Base-by-base conservation (phyloP, 2,888 invertebrate genomes). In the Trachelus troglodyta region DNA sequence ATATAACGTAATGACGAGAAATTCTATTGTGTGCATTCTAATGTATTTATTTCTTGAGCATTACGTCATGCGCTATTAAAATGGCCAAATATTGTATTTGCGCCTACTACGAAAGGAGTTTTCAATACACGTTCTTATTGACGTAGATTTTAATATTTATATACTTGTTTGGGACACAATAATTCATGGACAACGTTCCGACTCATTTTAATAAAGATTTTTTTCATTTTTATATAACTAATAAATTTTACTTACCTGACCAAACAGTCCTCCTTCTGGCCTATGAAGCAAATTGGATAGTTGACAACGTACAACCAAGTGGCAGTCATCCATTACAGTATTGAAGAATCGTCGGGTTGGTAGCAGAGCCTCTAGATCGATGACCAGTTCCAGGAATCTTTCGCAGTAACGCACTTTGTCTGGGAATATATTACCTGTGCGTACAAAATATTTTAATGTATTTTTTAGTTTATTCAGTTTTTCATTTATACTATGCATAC, bases 331-430 rank as follows among this genome's bases (percentile, higher is more conserved):
- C 92, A 99, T 94, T 1, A 99, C 95, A 0, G 97, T 97, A 92
- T 99, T 99, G 92, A 99, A 98, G 92, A 99, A 99, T 75, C 99
- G 94, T 69, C 99, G 94, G 0, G 99, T 99, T 0, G 98, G 98
- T 87, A 99, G 92, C 82, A 99, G 93, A 0, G 99, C 98, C 89
- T 99, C 99, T 85, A 99, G 93, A 91, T 99, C 99, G 78, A 99
- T 98, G 92, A 99, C 94, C 82, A 99, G 93, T 92, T 99, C 99
- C 81, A 99, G 91, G 92, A 99, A 99, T 73, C 99, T 94, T 92
- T 99, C 99, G 92, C 98, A 98, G 91, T 98, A 99, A 85, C 94
- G 94, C 37, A 96, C 92, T 92, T 95, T 93, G 78, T 92, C 92
- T 0, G 88, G 79, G 79, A 89, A 87, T 34, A 92, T 84, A n/a